These are phyloP conservation scores for Hyles euphorbiae DNA, from an alignment of 1,140 invertebrate species.

Conservation along the genomic window DNA sequence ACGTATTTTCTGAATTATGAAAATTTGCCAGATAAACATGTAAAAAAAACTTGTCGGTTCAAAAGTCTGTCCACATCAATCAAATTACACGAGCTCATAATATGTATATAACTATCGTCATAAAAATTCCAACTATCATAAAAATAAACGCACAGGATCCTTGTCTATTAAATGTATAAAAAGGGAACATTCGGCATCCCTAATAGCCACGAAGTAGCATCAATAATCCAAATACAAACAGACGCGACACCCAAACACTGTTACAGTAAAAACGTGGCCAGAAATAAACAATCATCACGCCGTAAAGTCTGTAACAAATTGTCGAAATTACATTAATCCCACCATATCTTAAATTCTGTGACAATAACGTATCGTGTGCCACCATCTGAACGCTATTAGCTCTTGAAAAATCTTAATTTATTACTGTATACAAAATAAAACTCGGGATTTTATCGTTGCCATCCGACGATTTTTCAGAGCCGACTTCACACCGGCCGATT, in stretches of 20 bases:
- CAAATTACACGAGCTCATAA: too few relatives aligned
- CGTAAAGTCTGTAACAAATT: constrained; percentile 42
- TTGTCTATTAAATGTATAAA: too few relatives aligned
- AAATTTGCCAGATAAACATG: too few relatives aligned
- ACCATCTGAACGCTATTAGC: constrained; percentile 42
- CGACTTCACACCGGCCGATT: constrained; percentile 7
- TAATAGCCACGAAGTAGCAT: not conserved
- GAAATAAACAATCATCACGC: constrained; percentile 36
- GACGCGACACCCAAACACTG: too few relatives aligned
- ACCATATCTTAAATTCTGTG: constrained; percentile 54
- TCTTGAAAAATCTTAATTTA: constrained; percentile 52
- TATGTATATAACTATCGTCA: too few relatives aligned
- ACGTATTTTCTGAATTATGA: too few relatives aligned
- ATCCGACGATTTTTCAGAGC: constrained; percentile 57
- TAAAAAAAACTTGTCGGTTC: too few relatives aligned
- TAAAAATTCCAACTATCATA: too few relatives aligned
- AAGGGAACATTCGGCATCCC: too few relatives aligned
- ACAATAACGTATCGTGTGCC: constrained; percentile 57
- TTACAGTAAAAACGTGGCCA: not conserved
- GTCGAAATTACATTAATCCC: constrained; percentile 50
- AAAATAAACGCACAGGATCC: too few relatives aligned
- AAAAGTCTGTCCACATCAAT: too few relatives aligned
- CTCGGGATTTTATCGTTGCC: constrained; percentile 51
- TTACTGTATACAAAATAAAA: constrained; percentile 40
- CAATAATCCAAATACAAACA: too few relatives aligned